Conservation (phyloP, 2,113 vertebrate species). For the Pachyramphus minor region DNA sequence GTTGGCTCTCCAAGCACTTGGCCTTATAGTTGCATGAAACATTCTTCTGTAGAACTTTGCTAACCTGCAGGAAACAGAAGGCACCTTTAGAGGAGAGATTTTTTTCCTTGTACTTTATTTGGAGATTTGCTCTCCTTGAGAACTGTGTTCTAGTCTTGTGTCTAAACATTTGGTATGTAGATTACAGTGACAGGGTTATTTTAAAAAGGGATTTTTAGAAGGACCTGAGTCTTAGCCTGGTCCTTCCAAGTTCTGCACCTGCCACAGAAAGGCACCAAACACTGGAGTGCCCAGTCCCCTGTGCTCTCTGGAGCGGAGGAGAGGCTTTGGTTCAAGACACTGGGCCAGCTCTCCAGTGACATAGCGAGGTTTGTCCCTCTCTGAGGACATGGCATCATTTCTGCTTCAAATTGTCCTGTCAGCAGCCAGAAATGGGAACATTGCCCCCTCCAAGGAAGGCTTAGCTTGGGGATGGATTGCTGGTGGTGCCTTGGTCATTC, state of each 20-base stretch:
- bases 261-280: background rate
- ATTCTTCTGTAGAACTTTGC: background rate
- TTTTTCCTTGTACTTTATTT: background rate
- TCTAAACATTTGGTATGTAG: background rate
- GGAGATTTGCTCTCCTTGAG: background rate
- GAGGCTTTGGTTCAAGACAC: background rate
- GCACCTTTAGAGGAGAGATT: background rate
- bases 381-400: background rate
- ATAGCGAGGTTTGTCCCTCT: too few relatives aligned
- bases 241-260: background rate
- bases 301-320: background rate
- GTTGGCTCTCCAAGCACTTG: background rate
- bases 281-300: rapidly evolving
- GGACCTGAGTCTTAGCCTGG: background rate
- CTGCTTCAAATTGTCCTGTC: rapidly evolving
- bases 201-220: background rate
- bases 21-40: background rate
- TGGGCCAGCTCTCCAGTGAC: background rate
- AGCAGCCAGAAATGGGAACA: background rate
- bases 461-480: background rate
- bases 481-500: background rate
- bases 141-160: background rate
- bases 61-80: background rate
- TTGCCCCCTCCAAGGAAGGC: background rate
- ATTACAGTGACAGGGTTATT: background rate